Conservation (phyloP, 1,140 invertebrate genomes). For the Drosophila tropicalis region DNA sequence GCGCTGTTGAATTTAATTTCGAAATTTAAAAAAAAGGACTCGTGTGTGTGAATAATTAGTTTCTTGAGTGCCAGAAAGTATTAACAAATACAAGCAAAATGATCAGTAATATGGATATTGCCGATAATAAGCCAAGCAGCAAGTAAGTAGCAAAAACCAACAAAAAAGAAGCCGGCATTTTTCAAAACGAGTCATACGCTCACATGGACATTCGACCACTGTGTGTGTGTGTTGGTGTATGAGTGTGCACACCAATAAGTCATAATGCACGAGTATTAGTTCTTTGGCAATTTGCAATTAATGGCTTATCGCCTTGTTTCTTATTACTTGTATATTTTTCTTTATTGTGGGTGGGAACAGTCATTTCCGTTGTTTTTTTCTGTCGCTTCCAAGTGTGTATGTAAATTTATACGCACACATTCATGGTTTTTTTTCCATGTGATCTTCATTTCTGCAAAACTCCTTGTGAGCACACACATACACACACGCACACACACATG, state of each 20-base stretch:
- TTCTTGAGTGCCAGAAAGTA: slow-evolving; percentile 5
- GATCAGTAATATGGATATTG: slow-evolving; percentile 73
- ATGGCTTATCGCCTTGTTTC: slow-evolving; percentile 20
- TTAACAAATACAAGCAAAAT: slow-evolving; percentile 42
- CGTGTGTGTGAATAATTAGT: slow-evolving; percentile 29
- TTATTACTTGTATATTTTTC: slow-evolving; percentile 11
- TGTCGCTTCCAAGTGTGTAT: background rate
- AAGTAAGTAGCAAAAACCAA: slow-evolving; percentile 69
- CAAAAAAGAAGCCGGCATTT: slow-evolving; percentile 42
- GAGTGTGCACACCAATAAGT: slow-evolving; percentile 6
- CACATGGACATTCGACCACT: background rate
- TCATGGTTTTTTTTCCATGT: background rate
- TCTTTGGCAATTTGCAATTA: slow-evolving; percentile 50
- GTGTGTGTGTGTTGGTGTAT: slow-evolving; percentile 25
- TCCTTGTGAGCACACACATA: background rate
- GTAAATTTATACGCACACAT: background rate
- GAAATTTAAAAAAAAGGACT: slow-evolving; percentile 5
- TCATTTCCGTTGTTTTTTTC: slow-evolving; percentile 44
- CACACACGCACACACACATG: background rate
- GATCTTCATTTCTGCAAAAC: slow-evolving; percentile 10
- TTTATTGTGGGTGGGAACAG: slow-evolving; percentile 2
- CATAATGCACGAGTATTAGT: slow-evolving; percentile 19
- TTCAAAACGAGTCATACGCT: slow-evolving; percentile 23
- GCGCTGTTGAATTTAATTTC: slow-evolving; percentile 23
- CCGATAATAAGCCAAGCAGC: slow-evolving; percentile 71